Conservation (phyloP, 2,888 invertebrate species). For the Macaria liturata region DNA sequence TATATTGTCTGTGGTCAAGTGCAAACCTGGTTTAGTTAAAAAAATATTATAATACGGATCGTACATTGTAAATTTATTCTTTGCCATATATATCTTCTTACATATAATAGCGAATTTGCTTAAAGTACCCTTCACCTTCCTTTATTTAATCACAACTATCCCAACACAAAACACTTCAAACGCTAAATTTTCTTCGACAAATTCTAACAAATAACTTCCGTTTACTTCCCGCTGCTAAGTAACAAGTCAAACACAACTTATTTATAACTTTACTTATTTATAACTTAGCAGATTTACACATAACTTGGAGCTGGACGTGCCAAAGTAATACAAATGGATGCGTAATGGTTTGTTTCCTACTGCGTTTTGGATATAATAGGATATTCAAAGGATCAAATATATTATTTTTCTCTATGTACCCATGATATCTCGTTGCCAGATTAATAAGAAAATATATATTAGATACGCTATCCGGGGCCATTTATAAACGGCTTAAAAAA, state of each 20-base stretch:
- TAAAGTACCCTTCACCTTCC: slow-evolving; percentile 4
- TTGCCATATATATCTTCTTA: too few species aligned
- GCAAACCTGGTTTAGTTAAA: too few species aligned
- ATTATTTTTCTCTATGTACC: too few species aligned
- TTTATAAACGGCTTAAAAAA: too few species aligned
- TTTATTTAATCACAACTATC: slow-evolving; percentile 11
- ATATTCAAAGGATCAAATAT: too few species aligned
- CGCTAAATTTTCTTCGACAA: slow-evolving; percentile 11
- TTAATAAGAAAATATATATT: too few species aligned
- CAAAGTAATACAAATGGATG: slow-evolving; percentile 32
- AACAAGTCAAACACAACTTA: slow-evolving; percentile 44
- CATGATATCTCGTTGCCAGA: too few species aligned
- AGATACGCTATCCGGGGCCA: too few species aligned
- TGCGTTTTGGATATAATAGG: background rate
- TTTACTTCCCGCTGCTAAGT: slow-evolving; percentile 44
- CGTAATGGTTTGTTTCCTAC: background rate
- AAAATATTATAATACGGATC: too few species aligned
- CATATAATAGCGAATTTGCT: background rate
- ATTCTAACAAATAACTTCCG: slow-evolving; percentile 39
- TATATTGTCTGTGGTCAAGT: too few species aligned
- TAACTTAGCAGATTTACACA: slow-evolving; percentile 43
- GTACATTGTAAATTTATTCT: too few species aligned
- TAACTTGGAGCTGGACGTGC: slow-evolving; percentile 33
- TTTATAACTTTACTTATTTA: slow-evolving; percentile 46
- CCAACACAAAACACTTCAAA: slow-evolving; percentile 3